A percentile compares a stretch with the other conserved stretches of the same genome.
Evolutionary conservation across 2,888 invertebrate genomes (phyloP).

Genomic region (Drosophila subquinaria): DNA sequence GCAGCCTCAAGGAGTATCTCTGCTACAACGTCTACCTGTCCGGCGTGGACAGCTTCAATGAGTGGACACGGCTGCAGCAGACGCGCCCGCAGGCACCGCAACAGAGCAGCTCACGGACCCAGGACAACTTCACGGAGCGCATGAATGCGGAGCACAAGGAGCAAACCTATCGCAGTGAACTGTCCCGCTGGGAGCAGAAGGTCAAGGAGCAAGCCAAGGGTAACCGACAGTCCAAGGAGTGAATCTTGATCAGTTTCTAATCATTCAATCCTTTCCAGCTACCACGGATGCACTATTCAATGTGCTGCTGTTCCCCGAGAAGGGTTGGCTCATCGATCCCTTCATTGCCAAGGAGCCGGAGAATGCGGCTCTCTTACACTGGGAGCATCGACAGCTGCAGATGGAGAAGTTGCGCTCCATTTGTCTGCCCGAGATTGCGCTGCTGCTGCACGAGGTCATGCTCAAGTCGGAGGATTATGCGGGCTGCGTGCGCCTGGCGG

Average conservation of each 20-base stretch:
- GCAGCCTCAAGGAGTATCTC: conserved; percentile 91
- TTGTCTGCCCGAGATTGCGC: conserved; percentile 93
- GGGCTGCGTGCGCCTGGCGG: conserved; percentile 92
- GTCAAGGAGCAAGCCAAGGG: conserved; percentile 90
- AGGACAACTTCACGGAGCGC: conserved; percentile 92
- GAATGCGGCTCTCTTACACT: conserved; percentile 86
- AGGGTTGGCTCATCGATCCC: conserved; percentile 94
- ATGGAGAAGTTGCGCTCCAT: conserved; percentile 91
- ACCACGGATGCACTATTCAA: conserved; percentile 93
- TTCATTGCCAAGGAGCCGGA: conserved; percentile 86
- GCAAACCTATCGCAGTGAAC: conserved; percentile 92
- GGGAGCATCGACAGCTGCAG: conserved; percentile 88
- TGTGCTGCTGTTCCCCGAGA: conserved; percentile 94
- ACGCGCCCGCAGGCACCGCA: conserved; percentile 91
- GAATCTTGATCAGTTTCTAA: neutral
- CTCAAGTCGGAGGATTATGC: conserved; percentile 91
- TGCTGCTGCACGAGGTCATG: conserved; percentile 92
- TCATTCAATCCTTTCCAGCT: conserved; percentile 85
- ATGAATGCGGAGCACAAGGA: conserved; percentile 94
- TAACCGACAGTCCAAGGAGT: conserved; percentile 68
- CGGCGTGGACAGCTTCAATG: conserved; percentile 94
- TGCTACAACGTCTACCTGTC: conserved; percentile 95
- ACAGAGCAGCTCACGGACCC: conserved; percentile 86
- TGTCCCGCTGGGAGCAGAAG: conserved; percentile 91
- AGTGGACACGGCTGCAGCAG: conserved; percentile 94